Percentiles rank a stretch among this genome's conserved stretches.
Evolutionary conservation across 2,888 invertebrate species (phyloP).

Genomic region (Pantelozetes paolii): DNA sequence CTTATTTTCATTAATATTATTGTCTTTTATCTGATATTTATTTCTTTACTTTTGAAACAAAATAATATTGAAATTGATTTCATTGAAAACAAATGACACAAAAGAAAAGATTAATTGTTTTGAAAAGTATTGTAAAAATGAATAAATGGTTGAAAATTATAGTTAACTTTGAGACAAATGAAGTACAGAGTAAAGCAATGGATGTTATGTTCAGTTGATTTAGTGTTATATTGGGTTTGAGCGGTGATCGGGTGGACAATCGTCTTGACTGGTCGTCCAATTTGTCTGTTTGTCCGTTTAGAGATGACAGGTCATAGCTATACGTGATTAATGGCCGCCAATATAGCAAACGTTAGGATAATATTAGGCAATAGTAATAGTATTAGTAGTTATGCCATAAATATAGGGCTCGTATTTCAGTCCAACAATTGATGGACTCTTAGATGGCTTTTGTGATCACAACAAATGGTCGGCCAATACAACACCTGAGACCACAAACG

Average conservation of each 20-base stretch:
- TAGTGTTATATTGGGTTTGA: background rate
- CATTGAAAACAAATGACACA: too few relatives aligned
- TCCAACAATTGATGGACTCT: constrained; percentile 31
- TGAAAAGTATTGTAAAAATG: too few relatives aligned
- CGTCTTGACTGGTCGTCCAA: constrained; percentile 6
- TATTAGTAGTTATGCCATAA: background rate
- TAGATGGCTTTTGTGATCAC: constrained; percentile 20
- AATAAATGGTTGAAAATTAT: too few relatives aligned
- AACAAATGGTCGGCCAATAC: constrained; percentile 32
- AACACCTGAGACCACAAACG: constrained; percentile 33
- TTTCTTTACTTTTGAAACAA: too few relatives aligned
- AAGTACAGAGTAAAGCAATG: too few relatives aligned
- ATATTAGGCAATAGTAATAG: constrained; percentile 19
- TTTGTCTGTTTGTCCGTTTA: constrained; percentile 25
- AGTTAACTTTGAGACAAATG: too few relatives aligned
- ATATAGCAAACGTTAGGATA: background rate
- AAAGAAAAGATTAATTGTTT: too few relatives aligned
- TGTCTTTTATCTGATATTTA: too few relatives aligned
- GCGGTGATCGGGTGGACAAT: background rate
- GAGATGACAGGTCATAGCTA: background rate
- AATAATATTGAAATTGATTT: too few relatives aligned
- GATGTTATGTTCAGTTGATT: too few relatives aligned
- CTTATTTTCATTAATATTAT: too few relatives aligned
- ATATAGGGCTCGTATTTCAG: constrained; percentile 18
- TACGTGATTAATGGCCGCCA: constrained; percentile 8